phyloP scores from a whole-genome alignment of 2,797 vertebrate genomes.

The Silurus lanzhouensis region DNA sequence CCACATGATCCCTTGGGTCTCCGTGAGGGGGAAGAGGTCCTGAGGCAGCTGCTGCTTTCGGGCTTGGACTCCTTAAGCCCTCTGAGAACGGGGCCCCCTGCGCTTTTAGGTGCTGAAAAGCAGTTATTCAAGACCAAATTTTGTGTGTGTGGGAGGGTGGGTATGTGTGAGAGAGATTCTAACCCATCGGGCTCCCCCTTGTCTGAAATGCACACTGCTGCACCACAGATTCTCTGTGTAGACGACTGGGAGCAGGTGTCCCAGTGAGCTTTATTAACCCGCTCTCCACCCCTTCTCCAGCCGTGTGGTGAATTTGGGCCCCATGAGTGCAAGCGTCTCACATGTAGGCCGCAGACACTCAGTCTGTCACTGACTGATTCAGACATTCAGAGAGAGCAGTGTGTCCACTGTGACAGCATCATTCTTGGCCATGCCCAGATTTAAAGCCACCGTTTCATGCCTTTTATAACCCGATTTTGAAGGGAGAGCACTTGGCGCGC shows the following conservation, averaged over 20 bases:
- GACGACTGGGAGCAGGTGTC: constrained; percentile 60
- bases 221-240: constrained; percentile 51
- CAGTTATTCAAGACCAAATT: constrained; percentile 59
- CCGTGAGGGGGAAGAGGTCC: constrained; percentile 52
- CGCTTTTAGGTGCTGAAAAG: constrained; percentile 58
- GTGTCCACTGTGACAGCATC: constrained; percentile 8
- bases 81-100: constrained; percentile 55
- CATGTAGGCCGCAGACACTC: constrained; percentile 42
- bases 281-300: constrained; percentile 48
- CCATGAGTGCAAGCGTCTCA: constrained; percentile 43
- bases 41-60: constrained; percentile 58
- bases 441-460: constrained; percentile 34
- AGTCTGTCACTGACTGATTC: constrained; percentile 47
- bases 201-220: constrained; percentile 58
- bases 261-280: constrained; percentile 59
- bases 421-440: constrained; percentile 34
- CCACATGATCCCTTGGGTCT: constrained; percentile 54
- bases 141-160: constrained; percentile 33
- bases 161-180: constrained; percentile 33
- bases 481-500: constrained; percentile 11
- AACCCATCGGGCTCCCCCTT: constrained; percentile 49
- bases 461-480: constrained; percentile 38
- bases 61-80: constrained; percentile 54
- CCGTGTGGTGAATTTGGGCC: constrained; percentile 44
- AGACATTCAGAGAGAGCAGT: constrained; percentile 38